Conservation (phyloP, 2,888 invertebrate species). For the Carabus problematicus region DNA sequence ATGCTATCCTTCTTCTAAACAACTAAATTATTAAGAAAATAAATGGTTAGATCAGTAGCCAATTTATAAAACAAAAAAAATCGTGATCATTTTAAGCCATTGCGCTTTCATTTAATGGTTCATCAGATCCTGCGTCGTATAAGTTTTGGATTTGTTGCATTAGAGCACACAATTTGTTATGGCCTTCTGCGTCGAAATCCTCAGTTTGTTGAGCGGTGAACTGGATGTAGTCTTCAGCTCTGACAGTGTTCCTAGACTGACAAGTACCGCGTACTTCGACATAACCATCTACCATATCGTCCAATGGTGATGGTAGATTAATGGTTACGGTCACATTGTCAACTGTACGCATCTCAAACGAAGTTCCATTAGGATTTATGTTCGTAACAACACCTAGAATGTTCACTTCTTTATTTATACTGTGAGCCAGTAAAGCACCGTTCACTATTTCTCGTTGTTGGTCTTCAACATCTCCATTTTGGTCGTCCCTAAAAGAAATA, state of each 20-base stretch:
- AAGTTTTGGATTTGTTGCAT: conserved; percentile 47
- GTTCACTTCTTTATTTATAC: conserved; percentile 53
- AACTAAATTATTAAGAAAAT: too few species aligned
- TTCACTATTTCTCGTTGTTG: conserved; percentile 53
- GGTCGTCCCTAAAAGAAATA: not conserved
- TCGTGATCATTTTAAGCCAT: too few species aligned
- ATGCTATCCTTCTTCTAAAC: too few species aligned
- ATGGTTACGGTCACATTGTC: conserved; percentile 54
- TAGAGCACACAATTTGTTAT: conserved; percentile 47
- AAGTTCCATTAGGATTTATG: conserved; percentile 51
- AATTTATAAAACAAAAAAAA: too few species aligned
- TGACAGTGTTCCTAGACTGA: conserved; percentile 46
- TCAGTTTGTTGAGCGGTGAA: conserved; percentile 45
- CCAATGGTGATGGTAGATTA: conserved; percentile 52
- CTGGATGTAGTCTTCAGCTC: conserved; percentile 47
- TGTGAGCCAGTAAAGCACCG: conserved; percentile 53
- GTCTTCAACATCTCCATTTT: too few species aligned
- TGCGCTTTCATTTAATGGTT: too few species aligned
- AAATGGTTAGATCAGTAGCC: too few species aligned
- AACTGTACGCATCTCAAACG: conserved; percentile 52
- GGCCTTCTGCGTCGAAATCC: conserved; percentile 47
- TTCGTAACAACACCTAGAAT: conserved; percentile 53
- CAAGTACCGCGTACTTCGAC: conserved; percentile 54
- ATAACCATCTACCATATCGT: conserved; percentile 52
- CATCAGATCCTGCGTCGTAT: conserved; percentile 43